These are phyloP conservation scores for Nomada flava DNA, from an alignment of 2,888 invertebrate genomes.

Conservation along the genomic window DNA sequence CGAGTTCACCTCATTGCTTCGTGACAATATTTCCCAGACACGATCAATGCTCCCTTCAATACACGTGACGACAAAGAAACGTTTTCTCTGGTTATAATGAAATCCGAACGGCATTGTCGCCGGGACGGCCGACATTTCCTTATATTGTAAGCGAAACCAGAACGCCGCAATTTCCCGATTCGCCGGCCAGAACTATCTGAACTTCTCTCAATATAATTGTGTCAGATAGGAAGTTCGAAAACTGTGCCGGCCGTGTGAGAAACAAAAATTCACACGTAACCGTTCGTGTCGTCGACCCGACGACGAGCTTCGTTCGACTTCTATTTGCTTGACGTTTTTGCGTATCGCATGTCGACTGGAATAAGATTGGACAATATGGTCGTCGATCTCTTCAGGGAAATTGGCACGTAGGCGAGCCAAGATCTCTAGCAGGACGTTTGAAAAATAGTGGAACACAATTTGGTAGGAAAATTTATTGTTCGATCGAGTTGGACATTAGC, in stretches of 20 bases:
- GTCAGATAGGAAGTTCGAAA: conserved; percentile 58
- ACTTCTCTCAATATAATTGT: conserved; percentile 59
- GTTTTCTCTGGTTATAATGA: conserved; percentile 26
- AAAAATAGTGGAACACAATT: background rate
- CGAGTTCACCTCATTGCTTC: background rate
- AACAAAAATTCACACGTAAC: conserved; percentile 53
- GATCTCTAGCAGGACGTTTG: background rate
- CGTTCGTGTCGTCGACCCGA: conserved; percentile 25
- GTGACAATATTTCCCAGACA: background rate
- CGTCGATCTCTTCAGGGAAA: background rate
- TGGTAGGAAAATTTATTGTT: too few species aligned
- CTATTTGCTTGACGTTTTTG: background rate
- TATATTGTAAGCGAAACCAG: conserved; percentile 54
- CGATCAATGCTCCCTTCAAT: conserved; percentile 31
- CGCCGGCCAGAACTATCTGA: conserved; percentile 48
- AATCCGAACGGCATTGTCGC: conserved; percentile 31
- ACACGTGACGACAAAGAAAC: conserved; percentile 14
- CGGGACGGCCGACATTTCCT: conserved; percentile 45
- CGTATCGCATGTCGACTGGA: background rate
- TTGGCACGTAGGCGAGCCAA: background rate
- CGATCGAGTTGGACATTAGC: too few species aligned
- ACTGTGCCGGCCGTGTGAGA: conserved; percentile 45
- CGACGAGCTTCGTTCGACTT: conserved; percentile 8
- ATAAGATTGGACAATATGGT: background rate
- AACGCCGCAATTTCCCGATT: conserved; percentile 51